phyloP scores from a whole-genome alignment of 2,797 vertebrate genomes.

The Aldrovandia affinis region DNA sequence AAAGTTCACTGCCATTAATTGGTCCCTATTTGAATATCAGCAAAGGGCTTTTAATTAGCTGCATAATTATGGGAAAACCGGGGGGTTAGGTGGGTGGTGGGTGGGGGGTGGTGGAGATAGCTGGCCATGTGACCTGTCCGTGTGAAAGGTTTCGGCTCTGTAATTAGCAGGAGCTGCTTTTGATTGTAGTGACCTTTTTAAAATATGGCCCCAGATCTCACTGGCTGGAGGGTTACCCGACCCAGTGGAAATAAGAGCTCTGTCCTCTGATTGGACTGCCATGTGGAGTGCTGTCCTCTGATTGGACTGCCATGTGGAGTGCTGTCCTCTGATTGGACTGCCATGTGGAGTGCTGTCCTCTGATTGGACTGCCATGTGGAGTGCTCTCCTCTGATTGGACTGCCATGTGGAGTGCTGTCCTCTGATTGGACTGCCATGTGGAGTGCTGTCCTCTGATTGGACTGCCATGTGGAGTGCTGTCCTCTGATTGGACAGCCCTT shows the following conservation, averaged over 20 bases:
- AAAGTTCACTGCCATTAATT: slow-evolving; percentile 67
- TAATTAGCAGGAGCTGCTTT: slow-evolving; percentile 11
- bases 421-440: slow-evolving; percentile 13
- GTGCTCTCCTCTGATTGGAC: slow-evolving; percentile 6
- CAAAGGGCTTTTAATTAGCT: slow-evolving; percentile 65
- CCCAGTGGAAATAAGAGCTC: not conserved
- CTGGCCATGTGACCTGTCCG: not conserved
- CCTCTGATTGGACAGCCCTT: slow-evolving; percentile 7
- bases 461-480: not conserved
- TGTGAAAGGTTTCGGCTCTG: slow-evolving; percentile 21
- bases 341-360: not conserved
- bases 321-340: slow-evolving; percentile 4
- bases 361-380: slow-evolving; percentile 6
- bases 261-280: slow-evolving; percentile 1
- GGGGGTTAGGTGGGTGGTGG: not conserved
- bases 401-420: not conserved
- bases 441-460: not conserved
- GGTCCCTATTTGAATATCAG: slow-evolving; percentile 67
- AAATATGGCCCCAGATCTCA: not conserved
- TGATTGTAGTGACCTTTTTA: slow-evolving; percentile 28
- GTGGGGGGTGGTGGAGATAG: not conserved
- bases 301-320: not conserved
- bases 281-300: not conserved
- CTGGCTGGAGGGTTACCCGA: not conserved
- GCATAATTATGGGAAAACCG: slow-evolving; percentile 55